Base-by-base conservation (phyloP, 2,797 vertebrate genomes). In the Hylomyscus alleni region DNA sequence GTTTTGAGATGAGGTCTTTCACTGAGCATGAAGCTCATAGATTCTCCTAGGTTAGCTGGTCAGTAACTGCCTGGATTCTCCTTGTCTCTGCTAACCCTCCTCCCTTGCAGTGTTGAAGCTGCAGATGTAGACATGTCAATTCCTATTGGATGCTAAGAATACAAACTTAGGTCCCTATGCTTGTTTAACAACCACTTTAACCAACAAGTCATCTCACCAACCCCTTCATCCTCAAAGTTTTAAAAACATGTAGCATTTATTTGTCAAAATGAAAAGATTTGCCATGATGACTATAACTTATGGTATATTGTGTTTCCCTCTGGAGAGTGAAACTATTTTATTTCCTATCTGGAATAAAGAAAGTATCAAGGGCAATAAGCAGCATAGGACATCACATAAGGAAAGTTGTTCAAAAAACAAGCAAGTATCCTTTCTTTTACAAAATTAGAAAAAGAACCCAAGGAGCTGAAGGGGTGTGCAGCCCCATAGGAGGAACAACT, bases 211-310 rank as follows among this genome's bases (percentile, higher is more conserved):
- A 37, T 69, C 31, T 69, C 83, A 67, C 12, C 4, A n/a, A 22
- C 13, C 62, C 47, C 47, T 69, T 26, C 20, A 17, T 26, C 2
- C 65, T 52, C 65, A 54, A n/a, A 15, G 2, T 34, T 65, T 62
- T 19, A 15, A 92, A 97, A 95, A 62, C 24, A 90, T 8, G 52
- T 69, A 81, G 52, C 10, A 52, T 96, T 94, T 95, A 91, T 97
- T 94, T 90, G 24, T 91, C 76, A 93, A 96, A 96, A 97, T 84
- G 93, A 97, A 97, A 94, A 78, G 52, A 90, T 95, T 93, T 96
- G 40, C 50, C 12, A 0, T 40, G 65, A 95, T 97, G 95, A 97
- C 94, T 96, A 93, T 78, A 95, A 93, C 95, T 95, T 65, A 83
- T 24, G 89, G 62, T 77, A 85, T 83, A 97, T 91, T 94, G 69